These are phyloP conservation scores for Taeniopygia guttata DNA, from an alignment of 2,797 vertebrate species.

Conservation along the genomic window DNA sequence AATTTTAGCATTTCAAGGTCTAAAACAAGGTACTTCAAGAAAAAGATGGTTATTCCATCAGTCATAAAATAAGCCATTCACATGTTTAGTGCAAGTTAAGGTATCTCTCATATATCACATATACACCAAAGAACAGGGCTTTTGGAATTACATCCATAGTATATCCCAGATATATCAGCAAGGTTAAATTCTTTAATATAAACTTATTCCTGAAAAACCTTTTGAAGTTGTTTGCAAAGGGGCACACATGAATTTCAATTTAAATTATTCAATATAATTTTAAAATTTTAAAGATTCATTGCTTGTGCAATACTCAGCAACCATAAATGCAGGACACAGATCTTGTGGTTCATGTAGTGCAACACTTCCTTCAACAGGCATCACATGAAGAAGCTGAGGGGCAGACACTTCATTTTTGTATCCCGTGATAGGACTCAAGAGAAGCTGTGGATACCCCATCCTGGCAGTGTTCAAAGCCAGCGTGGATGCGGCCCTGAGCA, in stretches of 20 bases:
- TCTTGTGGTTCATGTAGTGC: accelerated
- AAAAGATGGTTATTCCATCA: neutral
- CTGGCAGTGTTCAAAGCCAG: neutral
- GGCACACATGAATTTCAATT: neutral
- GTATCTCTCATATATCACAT: neutral
- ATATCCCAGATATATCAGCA: neutral
- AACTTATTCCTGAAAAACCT: neutral
- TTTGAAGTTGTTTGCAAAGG: neutral
- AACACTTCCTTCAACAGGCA: neutral
- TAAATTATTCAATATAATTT: neutral
- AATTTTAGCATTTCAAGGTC: neutral
- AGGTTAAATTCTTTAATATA: neutral
- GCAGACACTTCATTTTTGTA: neutral
- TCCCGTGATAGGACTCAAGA: neutral
- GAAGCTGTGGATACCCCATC: neutral
- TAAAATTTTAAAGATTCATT: neutral
- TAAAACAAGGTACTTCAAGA: neutral
- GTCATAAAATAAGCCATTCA: neutral
- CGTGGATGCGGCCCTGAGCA: neutral
- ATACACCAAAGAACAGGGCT: neutral
- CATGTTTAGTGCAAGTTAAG: neutral
- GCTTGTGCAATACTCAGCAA: accelerated
- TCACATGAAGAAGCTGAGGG: accelerated
- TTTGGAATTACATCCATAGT: neutral
- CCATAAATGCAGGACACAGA: accelerated